phyloP scores from a whole-genome alignment of 2,797 vertebrate species.

The Stomatorhinus walkeri region DNA sequence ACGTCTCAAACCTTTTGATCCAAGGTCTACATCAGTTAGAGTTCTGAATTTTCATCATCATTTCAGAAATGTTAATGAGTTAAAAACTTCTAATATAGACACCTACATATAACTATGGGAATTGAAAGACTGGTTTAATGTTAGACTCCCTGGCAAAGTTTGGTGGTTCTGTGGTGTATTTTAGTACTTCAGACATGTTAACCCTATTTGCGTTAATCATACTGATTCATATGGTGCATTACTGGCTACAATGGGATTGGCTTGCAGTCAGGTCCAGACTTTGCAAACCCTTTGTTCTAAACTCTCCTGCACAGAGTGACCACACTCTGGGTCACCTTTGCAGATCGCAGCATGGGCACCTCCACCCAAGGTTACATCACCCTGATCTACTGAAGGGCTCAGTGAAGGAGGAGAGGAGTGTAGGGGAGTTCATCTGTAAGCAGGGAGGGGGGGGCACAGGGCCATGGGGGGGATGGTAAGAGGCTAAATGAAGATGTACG shows the following conservation, averaged over 20 bases:
- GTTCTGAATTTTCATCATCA: too few relatives aligned
- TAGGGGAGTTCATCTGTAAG: not conserved
- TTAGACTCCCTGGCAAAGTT: not conserved
- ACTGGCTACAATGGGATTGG: not conserved
- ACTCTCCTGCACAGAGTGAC: not conserved
- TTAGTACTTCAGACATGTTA: not conserved
- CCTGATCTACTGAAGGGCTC: not conserved
- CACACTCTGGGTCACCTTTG: not conserved
- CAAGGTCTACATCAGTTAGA: not conserved
- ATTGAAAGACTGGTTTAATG: too few relatives aligned
- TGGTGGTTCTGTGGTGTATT: not conserved
- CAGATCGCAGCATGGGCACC: not conserved
- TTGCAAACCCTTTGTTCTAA: not conserved
- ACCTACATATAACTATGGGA: too few relatives aligned
- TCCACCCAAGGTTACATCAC: not conserved
- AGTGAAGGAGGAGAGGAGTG: not conserved
- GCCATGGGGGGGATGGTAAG: not conserved
- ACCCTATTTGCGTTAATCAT: not conserved
- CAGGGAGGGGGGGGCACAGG: not conserved
- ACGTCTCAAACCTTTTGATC: not conserved
- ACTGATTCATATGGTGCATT: not conserved
- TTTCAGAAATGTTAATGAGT: too few relatives aligned
- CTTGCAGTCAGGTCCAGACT: not conserved
- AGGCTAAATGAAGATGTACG: constrained; percentile 46
- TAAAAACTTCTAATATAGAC: too few relatives aligned